phyloP scores from a whole-genome alignment of 2,797 vertebrate species.

The Uromys caudimaculatus region DNA sequence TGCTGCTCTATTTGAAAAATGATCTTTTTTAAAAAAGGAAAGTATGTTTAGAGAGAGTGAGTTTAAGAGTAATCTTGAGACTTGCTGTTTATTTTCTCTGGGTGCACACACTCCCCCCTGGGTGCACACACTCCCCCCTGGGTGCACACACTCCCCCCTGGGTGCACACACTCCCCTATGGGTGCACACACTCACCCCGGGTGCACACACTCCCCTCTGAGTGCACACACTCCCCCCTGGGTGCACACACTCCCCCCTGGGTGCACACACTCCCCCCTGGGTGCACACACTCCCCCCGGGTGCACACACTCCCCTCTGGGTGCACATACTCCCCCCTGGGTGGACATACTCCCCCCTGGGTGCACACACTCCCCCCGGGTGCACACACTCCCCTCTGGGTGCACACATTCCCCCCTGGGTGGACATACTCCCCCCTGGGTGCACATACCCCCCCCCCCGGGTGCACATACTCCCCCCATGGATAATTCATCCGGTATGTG shows the following conservation, averaged over 20 bases:
- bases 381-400: slow-evolving; percentile 58
- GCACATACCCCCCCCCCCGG: slow-evolving; percentile 64
- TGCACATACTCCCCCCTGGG: slow-evolving; percentile 58
- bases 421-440: slow-evolving; percentile 65
- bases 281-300: slow-evolving; percentile 59
- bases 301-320: slow-evolving; percentile 58
- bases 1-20: slow-evolving; percentile 60
- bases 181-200: slow-evolving; percentile 63
- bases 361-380: slow-evolving; percentile 59
- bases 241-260: slow-evolving; percentile 60
- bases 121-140: slow-evolving; percentile 54
- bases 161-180: slow-evolving; percentile 60
- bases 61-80: slow-evolving; percentile 78
- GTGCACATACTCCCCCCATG: slow-evolving; percentile 51
- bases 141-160: slow-evolving; percentile 60
- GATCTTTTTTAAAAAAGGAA: slow-evolving; percentile 60
- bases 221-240: slow-evolving; percentile 60
- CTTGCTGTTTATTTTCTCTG: slow-evolving; percentile 78
- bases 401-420: too few relatives aligned
- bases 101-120: slow-evolving; percentile 55
- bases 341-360: too few relatives aligned
- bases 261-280: slow-evolving; percentile 60
- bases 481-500: slow-evolving; percentile 80
- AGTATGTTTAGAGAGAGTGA: slow-evolving; percentile 75
- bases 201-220: slow-evolving; percentile 57